Conservation (phyloP, 2,113 vertebrate genomes). For the Sisor rabdophorus region DNA sequence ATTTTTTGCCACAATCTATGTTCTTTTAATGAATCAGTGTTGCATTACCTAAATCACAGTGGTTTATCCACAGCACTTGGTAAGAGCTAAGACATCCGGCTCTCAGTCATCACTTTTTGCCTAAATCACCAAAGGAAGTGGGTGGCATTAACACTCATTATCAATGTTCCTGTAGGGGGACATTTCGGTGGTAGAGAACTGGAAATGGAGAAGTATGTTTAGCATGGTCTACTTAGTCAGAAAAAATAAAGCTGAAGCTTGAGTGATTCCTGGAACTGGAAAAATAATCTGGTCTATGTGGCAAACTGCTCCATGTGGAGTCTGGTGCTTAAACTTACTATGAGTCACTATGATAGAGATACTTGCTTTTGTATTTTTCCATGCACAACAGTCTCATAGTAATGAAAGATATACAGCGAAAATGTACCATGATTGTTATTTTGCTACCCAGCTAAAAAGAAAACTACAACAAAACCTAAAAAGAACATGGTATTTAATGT, state of each 20-base stretch:
- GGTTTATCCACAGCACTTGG: conserved; percentile 2
- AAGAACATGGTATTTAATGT: not conserved
- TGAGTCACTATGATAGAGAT: conserved; percentile 30
- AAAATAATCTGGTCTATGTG: conserved; percentile 8
- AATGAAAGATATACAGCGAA: not conserved
- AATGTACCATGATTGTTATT: not conserved
- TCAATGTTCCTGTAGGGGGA: conserved; percentile 5
- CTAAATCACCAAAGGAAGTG: conserved; percentile 7
- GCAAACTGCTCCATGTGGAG: conserved; percentile 18
- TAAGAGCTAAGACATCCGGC: not conserved
- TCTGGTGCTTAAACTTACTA: conserved; percentile 10
- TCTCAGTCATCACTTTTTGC: not conserved
- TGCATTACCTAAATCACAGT: not conserved
- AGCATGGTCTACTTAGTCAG: conserved; percentile 12
- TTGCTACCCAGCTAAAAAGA: not conserved
- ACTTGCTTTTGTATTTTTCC: conserved; percentile 12
- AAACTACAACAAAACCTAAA: not conserved
- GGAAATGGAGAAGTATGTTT: conserved; percentile 19
- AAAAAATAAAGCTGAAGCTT: not conserved
- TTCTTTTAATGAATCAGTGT: conserved; percentile 37
- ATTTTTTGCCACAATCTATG: not conserved
- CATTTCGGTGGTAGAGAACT: conserved; percentile 16
- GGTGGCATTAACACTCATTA: conserved; percentile 20
- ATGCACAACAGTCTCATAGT: not conserved
- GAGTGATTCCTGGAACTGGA: conserved; percentile 20